phyloP scores from a whole-genome alignment of 2,888 invertebrate species.

The Troides oblongomaculatus region DNA sequence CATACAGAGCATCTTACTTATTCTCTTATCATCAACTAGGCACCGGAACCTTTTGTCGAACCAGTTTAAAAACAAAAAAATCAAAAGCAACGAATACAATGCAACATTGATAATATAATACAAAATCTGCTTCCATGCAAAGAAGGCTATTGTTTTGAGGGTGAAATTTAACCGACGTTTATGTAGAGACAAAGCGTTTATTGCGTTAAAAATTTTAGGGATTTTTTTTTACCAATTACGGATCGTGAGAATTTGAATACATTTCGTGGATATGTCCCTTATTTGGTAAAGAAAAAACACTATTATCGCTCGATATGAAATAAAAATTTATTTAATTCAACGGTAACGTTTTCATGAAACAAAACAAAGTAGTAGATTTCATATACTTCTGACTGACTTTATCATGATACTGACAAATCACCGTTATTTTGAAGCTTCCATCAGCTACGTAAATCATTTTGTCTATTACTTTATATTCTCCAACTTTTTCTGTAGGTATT shows the following conservation, averaged over 20 bases:
- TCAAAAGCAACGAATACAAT: background rate
- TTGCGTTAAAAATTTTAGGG: slow-evolving; percentile 68
- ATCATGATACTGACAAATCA: too few relatives aligned
- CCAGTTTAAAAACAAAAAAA: too few relatives aligned
- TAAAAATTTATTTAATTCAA: background rate
- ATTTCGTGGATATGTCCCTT: slow-evolving; percentile 63
- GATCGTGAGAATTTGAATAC: slow-evolving; percentile 67
- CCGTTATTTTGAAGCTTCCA: too few relatives aligned
- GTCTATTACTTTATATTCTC: too few relatives aligned
- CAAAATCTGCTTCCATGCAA: slow-evolving; percentile 46
- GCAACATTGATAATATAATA: slow-evolving; percentile 1
- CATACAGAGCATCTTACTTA: too few relatives aligned
- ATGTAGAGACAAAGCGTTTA: slow-evolving; percentile 73
- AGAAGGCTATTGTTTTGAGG: slow-evolving; percentile 44
- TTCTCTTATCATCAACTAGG: too few relatives aligned
- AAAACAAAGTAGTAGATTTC: background rate
- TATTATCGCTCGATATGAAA: background rate
- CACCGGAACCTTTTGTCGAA: too few relatives aligned
- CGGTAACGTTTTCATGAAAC: background rate
- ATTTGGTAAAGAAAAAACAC: slow-evolving; percentile 50
- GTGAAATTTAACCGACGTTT: slow-evolving; percentile 69
- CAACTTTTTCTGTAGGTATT: too few relatives aligned
- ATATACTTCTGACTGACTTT: background rate
- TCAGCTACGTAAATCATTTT: too few relatives aligned
- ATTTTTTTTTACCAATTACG: slow-evolving; percentile 59